phyloP scores from a whole-genome alignment of 2,797 vertebrate species.

The Gobio occitaniae region DNA sequence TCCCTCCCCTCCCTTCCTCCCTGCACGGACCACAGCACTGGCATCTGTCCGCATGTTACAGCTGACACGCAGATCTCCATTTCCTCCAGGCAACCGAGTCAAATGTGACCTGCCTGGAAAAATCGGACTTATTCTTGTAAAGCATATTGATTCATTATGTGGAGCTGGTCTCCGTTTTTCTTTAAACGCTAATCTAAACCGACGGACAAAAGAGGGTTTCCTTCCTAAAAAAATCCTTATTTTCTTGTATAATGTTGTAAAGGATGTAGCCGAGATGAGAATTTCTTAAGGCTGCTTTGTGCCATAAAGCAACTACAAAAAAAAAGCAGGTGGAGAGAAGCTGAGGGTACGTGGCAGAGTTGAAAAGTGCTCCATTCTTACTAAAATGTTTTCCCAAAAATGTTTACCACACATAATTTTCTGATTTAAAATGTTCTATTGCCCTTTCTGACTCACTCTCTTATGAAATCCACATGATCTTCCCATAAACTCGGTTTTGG shows the following conservation, averaged over 20 bases:
- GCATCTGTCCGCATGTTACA: constrained; percentile 35
- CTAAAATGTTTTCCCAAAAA: constrained; percentile 58
- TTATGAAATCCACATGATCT: constrained; percentile 55
- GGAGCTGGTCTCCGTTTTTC: constrained; percentile 66
- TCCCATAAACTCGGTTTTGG: constrained; percentile 55
- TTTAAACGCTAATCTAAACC: constrained; percentile 33
- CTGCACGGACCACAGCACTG: constrained; percentile 43
- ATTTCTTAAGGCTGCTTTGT: neutral
- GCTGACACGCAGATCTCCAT: constrained; percentile 48
- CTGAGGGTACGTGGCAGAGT: constrained; percentile 1
- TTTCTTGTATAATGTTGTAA: constrained; percentile 25
- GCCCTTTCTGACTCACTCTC: constrained; percentile 49
- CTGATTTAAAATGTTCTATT: constrained; percentile 59
- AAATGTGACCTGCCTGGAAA: constrained; percentile 59
- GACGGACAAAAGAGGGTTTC: neutral
- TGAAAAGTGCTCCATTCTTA: constrained; percentile 31
- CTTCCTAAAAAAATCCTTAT: neutral
- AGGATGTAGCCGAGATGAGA: neutral
- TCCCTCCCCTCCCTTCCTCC: constrained; percentile 36
- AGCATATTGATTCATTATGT: constrained; percentile 54
- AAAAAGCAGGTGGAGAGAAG: neutral
- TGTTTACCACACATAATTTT: constrained; percentile 66
- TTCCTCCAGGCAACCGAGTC: constrained; percentile 52
- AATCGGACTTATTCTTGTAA: constrained; percentile 58
- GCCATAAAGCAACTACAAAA: neutral